Evolutionary conservation across 2,888 invertebrate genomes (phyloP).

Genomic region (Crematogaster levior): DNA sequence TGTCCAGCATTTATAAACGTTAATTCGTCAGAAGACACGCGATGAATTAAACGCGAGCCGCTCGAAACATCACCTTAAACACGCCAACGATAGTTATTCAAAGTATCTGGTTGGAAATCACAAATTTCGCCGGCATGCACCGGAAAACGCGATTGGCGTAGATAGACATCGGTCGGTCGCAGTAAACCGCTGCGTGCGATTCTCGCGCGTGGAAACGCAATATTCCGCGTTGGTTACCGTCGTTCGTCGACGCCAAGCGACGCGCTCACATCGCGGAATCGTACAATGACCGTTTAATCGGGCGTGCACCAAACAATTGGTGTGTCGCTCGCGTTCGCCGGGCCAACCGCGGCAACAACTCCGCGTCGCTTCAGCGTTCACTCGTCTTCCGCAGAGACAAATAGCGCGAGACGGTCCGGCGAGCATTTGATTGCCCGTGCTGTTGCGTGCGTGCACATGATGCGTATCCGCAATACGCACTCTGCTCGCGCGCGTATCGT

Average conservation of each 20-base stretch:
- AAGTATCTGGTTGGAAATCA: constrained; percentile 26
- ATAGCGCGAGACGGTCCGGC: constrained; percentile 81
- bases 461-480: constrained; percentile 75
- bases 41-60: neutral
- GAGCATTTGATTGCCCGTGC: constrained; percentile 84
- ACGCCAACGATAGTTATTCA: constrained; percentile 21
- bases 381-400: constrained; percentile 84
- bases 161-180: constrained; percentile 42
- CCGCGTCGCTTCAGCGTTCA: constrained; percentile 76
- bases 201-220: constrained; percentile 75
- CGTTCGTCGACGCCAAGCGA: constrained; percentile 45
- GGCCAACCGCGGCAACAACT: constrained; percentile 65
- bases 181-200: constrained; percentile 37
- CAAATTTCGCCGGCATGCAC: constrained; percentile 39
- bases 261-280: constrained; percentile 73
- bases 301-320: constrained; percentile 84
- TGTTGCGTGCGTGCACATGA: constrained; percentile 82
- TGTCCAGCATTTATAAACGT: neutral
- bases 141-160: constrained; percentile 48
- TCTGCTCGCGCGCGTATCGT: constrained; percentile 64
- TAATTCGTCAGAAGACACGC: neutral
- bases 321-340: constrained; percentile 66
- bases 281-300: constrained; percentile 84
- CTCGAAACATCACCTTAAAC: constrained; percentile 13
- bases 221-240: constrained; percentile 76